Base-by-base conservation (phyloP, 1,140 invertebrate genomes). In the Idris sp. region DNA sequence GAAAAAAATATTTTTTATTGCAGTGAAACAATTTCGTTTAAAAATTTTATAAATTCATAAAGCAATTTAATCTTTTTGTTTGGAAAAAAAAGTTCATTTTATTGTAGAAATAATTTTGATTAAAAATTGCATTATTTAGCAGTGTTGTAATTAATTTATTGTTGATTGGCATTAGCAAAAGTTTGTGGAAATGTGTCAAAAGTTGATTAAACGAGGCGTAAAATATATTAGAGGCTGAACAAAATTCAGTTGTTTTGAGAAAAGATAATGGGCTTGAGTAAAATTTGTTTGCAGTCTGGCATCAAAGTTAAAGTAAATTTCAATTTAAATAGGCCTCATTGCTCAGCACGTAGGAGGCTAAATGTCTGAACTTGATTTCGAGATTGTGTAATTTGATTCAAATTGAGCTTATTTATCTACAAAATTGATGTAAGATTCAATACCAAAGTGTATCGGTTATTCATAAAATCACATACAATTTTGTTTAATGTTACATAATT, bases 271-370 rank as follows among this genome's bases (percentile, higher is more conserved):
- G 40, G 11, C 5, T 31, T 31, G 14, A 22, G 48, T 51, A 36
- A 51, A 51, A 36, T 11, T 51, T 51, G 18, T 26, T 51, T 38
- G 22, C 31, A 26, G 13, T n/a, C 11, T 36, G 46, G n/a, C 31
- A 26, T 8, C 6, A 36, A 6, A 36, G 48, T 51, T 51, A 16
- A 15, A 9, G 28, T 7, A 35, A 38, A 26, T 48, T 48, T 28
- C 33, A 48, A 48, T 48, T 48, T 48, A 33, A 48, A 48, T 48
- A 33, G 14, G 14, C 30, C 30, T 30, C 22, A 4, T 26, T 14
- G 7, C 7, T 15, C 1, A 28, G 22, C 11, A 8, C 22, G 40
- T 43, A 7, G 44, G 44, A 48, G 10, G 16, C n/a, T 13, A 8
- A 48, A 10, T 28, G 22, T 33, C 9, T 33, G 10, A 11, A 25